Percentiles rank a stretch among this genome's conserved stretches.
Evolutionary conservation across 2,797 vertebrate genomes (phyloP).

Genomic region (Chrysocyon brachyurus): DNA sequence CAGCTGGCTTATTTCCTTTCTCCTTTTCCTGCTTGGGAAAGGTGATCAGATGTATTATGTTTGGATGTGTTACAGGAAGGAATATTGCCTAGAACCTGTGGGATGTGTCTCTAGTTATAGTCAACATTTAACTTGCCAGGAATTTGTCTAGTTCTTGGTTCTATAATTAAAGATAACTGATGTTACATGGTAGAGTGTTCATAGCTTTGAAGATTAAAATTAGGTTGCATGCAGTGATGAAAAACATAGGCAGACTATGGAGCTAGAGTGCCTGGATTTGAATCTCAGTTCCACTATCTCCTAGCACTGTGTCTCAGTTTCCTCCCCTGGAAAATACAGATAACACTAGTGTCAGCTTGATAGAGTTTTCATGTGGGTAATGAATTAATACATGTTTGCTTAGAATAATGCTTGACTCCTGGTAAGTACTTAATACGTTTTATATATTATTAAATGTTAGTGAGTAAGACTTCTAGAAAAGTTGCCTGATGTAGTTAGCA

Average conservation of each 20-base stretch:
- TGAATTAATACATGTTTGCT: neutral
- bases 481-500: neutral
- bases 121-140: neutral
- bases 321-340: neutral
- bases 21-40: neutral
- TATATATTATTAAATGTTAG: neutral
- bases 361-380: neutral
- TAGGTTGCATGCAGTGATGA: neutral
- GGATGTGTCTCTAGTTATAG: neutral
- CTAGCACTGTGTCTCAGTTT: neutral
- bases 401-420: neutral
- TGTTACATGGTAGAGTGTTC: neutral
- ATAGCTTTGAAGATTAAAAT: neutral
- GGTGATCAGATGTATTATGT: neutral
- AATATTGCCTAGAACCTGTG: neutral
- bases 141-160: neutral
- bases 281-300: neutral
- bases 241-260: neutral
- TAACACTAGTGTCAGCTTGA: neutral
- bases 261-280: neutral
- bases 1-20: neutral
- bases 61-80: neutral
- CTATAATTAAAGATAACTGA: constrained; percentile 3
- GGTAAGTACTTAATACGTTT: neutral
- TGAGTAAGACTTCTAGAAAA: constrained; percentile 35